These are phyloP conservation scores for Cerastis rubricosa DNA, from an alignment of 2,888 invertebrate species.

Conservation along the genomic window DNA sequence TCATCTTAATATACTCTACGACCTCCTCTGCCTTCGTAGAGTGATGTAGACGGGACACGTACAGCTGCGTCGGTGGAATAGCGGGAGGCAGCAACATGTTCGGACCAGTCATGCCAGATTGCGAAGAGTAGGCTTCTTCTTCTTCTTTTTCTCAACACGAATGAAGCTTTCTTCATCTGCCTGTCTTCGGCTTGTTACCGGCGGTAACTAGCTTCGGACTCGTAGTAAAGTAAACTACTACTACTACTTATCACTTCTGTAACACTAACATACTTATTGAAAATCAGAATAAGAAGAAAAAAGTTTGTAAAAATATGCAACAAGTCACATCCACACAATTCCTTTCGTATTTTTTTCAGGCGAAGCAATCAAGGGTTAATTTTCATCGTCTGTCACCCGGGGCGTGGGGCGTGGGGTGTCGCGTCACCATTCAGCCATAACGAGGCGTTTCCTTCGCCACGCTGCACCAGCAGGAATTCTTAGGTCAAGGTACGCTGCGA, in stretches of 20 bases:
- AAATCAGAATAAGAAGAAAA: neutral
- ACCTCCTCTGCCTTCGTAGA: too few species aligned
- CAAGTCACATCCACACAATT: constrained; percentile 67
- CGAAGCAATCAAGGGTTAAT: constrained; percentile 83
- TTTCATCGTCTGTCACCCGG: constrained; percentile 76
- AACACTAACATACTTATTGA: neutral
- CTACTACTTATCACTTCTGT: neutral
- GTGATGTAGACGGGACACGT: too few species aligned
- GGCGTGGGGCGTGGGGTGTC: constrained; percentile 17
- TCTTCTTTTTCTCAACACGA: too few species aligned
- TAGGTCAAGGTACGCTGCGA: constrained; percentile 54
- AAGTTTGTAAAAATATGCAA: neutral
- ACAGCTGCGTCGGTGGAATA: too few species aligned
- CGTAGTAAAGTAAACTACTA: too few species aligned
- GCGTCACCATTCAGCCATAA: constrained; percentile 51
- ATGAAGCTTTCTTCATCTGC: too few species aligned
- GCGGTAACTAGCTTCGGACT: too few species aligned
- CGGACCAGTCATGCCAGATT: too few species aligned
- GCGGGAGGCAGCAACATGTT: too few species aligned
- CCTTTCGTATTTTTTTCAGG: constrained; percentile 67
- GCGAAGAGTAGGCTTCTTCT: too few species aligned
- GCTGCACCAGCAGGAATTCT: constrained; percentile 19
- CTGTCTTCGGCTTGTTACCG: too few species aligned
- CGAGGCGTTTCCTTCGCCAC: constrained; percentile 60
- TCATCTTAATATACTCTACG: too few species aligned